Base-by-base conservation (phyloP, 2,888 invertebrate species). In the Spisula subtruncata region DNA sequence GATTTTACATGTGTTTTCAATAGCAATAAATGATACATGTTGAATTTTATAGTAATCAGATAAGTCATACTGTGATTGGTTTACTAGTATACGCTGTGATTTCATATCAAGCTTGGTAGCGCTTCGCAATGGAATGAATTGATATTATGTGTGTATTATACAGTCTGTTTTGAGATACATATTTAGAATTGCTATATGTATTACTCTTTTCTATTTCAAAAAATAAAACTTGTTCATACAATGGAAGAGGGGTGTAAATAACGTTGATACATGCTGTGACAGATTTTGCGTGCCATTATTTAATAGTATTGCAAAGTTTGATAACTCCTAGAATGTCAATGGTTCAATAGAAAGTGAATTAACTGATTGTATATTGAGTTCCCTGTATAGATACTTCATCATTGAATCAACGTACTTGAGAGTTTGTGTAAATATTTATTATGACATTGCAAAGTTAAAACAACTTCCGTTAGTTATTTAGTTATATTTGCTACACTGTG, bases 381-480 rank as follows among this genome's bases (percentile, higher is more conserved):
- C n/a, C 8, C n/a, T 25, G 25, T 66, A 25, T 25, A 66, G 25
- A 66, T 6, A 66, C 60, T 66, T 66, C 10, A 56, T 41, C 41
- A n/a, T n/a, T 25, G 4, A 66, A 25, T 66, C 25, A 25, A 66
- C 18, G 60, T n/a, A 16, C 60, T 60, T n/a, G 60, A 66, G 25
- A 66, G 60, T 25, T 20, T 66, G 60, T 66, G 25, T 66, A 25
- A 25, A 66, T 66, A 66, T 66, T 25, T 66, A 66, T 66, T 66
- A 66, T 66, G 25, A 66, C 60, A 66, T 66, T 66, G 60, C 25
- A 25, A 25, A 25, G 60, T 66, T 4, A 2, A 66, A 56, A 35
- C n/a, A 35, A 83, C 83, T 66, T 66, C 60, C 60, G 60, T 25
- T 25, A 66, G 60, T n/a, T 32, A n/a, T n/a, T n/a, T n/a, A n/a